Evolutionary conservation across 2,113 vertebrate genomes (phyloP).

Genomic region (Ancistrus triradiatus): DNA sequence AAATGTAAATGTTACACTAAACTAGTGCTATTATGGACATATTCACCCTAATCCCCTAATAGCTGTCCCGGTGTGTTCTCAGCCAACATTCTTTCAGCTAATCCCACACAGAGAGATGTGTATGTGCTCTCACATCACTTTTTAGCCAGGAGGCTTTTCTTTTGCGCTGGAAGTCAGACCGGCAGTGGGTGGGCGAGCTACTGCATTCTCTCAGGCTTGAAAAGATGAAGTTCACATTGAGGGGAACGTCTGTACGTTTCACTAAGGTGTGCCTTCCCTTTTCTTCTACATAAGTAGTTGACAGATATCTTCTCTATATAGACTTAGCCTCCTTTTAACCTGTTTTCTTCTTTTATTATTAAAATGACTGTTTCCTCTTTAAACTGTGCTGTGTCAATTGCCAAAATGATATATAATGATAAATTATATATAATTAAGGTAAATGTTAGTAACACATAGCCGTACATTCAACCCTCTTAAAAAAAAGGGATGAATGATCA

Average conservation of each 20-base stretch:
- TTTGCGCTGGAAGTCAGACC: slow-evolving; percentile 23
- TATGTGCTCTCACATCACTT: neutral
- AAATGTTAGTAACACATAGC: no score
- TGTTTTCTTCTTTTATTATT: no score
- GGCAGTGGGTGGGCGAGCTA: slow-evolving; percentile 15
- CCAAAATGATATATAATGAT: no score
- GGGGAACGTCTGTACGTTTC: slow-evolving; percentile 2
- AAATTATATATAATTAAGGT: no score
- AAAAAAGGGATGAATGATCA: no score
- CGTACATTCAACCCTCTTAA: no score
- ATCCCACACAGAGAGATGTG: slow-evolving; percentile 4
- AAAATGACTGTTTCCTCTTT: no score
- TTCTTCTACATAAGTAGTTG: neutral
- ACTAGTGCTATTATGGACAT: neutral
- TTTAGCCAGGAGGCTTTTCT: slow-evolving; percentile 25
- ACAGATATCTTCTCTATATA: neutral
- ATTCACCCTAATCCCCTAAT: slow-evolving; percentile 20
- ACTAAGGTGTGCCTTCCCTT: neutral
- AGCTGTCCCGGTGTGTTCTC: slow-evolving; percentile 6
- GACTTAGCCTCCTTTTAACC: neutral
- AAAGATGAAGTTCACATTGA: slow-evolving; percentile 19
- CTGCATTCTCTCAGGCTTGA: slow-evolving; percentile 14
- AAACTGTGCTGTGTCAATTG: no score
- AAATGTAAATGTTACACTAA: neutral
- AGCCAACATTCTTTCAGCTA: slow-evolving; percentile 11